A percentile compares a stretch with the other conserved stretches of the same genome.
Conservation (phyloP, 1,140 invertebrate species). For the Copidosoma floridanum region DNA sequence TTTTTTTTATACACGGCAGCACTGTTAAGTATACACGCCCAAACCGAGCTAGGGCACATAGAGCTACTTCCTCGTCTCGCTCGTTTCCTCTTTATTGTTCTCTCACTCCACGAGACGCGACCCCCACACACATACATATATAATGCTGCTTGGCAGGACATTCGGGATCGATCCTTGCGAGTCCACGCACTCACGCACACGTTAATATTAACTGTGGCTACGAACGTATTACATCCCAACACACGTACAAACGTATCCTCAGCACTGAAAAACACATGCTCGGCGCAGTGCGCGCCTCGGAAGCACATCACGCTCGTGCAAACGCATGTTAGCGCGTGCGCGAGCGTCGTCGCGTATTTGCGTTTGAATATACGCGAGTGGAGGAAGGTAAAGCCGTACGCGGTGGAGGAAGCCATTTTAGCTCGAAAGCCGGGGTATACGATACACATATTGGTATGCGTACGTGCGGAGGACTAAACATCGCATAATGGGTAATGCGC, state of each 20-base stretch:
- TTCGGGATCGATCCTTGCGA: conserved; percentile 32
- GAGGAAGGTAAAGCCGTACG: conserved; percentile 45
- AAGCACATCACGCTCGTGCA: background rate
- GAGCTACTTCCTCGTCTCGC: too few relatives aligned
- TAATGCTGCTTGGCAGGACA: conserved; percentile 4
- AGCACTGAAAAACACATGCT: background rate
- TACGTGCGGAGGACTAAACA: too few relatives aligned
- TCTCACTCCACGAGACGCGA: background rate
- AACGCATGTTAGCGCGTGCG: background rate
- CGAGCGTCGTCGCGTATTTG: background rate
- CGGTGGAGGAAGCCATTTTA: conserved; percentile 51
- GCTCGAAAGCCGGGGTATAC: too few relatives aligned
- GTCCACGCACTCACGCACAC: too few relatives aligned
- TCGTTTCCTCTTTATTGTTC: background rate
- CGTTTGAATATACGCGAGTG: conserved; percentile 27
- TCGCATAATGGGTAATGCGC: too few relatives aligned
- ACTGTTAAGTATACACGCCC: too few relatives aligned
- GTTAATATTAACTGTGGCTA: too few relatives aligned
- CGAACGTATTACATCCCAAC: too few relatives aligned
- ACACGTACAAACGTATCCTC: background rate
- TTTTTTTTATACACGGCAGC: too few relatives aligned
- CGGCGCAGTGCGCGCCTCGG: background rate
- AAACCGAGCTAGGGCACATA: too few relatives aligned
- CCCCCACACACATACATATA: too few relatives aligned
- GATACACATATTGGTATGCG: too few relatives aligned